Evolutionary conservation across 1,140 invertebrate genomes (phyloP).

Genomic region (Thaumatotibia leucotreta): DNA sequence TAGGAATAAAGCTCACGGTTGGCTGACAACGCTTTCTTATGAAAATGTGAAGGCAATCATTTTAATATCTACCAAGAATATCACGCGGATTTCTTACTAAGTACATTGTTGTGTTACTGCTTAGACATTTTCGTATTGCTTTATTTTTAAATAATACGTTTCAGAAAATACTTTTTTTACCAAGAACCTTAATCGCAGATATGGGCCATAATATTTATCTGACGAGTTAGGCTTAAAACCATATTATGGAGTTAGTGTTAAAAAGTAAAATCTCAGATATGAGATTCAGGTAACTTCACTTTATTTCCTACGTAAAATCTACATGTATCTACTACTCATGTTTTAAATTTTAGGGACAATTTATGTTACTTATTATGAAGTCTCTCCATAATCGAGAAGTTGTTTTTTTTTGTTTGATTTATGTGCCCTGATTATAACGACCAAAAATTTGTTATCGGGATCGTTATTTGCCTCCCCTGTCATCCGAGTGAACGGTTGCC

Average conservation of each 20-base stretch:
- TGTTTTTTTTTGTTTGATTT: not conserved
- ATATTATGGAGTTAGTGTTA: too few relatives aligned
- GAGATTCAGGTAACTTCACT: too few relatives aligned
- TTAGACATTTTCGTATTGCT: not conserved
- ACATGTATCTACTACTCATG: too few relatives aligned
- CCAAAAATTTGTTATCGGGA: not conserved
- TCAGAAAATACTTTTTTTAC: not conserved
- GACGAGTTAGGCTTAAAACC: too few relatives aligned
- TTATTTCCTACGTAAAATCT: too few relatives aligned
- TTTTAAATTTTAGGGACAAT: too few relatives aligned
- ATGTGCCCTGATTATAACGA: not conserved
- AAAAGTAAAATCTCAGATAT: too few relatives aligned
- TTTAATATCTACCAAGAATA: not conserved
- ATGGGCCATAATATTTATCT: not conserved
- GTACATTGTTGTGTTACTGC: not conserved
- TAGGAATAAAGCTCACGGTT: not conserved
- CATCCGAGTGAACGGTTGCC: not conserved
- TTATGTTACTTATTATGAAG: too few relatives aligned
- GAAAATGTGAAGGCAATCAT: conserved; percentile 2
- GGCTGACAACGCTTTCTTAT: not conserved
- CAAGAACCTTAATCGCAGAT: not conserved
- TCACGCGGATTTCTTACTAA: conserved; percentile 7
- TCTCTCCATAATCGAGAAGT: not conserved
- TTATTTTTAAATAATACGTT: not conserved
- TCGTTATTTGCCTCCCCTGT: not conserved